Base-by-base conservation (phyloP, 2,797 vertebrate species). In the Amblyopsis hoosieri region DNA sequence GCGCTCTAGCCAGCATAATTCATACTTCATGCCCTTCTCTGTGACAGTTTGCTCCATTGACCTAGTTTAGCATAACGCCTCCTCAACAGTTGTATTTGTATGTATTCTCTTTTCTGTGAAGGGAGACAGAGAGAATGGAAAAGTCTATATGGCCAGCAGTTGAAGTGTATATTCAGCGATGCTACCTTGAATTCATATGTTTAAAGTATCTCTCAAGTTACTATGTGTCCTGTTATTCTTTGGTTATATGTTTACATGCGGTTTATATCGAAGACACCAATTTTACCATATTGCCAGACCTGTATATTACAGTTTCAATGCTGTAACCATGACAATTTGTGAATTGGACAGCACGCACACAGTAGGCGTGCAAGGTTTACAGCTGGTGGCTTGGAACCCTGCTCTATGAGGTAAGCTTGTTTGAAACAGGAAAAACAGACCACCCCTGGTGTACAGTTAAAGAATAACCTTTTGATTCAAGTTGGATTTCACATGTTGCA, bases 1-100 rank as follows among this genome's bases (percentile, higher is more conserved):
- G 87, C 80, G 56, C 76, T 72, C 72, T 57, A 70, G 73, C 73
- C 67, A 62, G 67, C 66, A 66, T 68, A 66, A 71, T 70, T 68
- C 62, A 15, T 79, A 62, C 66, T 81, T 55, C 55, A 66, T 75
- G 68, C 72, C 70, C 59, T 63, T 70, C 45, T 60, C 61, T 77
- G 64, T 82, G 85, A 88, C 86, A 81, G 77, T 84, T 75, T 80
- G 74, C 75, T 83, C 67, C 67, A 80, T 66, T 89, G 87, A 88
- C 89, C 89, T 85, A 90, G 69, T 88, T 90, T 71, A 66, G 49
- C 67, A 57, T 55, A 55, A 64, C 66, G 57, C 64, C 71, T 15
- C 23, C 33, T 60, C 58, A 61, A 51, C 60, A 52, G 55, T 58
- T 54, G 69, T 75, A 69, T 83, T 58, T 64, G 62, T 64, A 17